phyloP scores from a whole-genome alignment of 2,113 vertebrate species.

The Dissostichus mawsoni region DNA sequence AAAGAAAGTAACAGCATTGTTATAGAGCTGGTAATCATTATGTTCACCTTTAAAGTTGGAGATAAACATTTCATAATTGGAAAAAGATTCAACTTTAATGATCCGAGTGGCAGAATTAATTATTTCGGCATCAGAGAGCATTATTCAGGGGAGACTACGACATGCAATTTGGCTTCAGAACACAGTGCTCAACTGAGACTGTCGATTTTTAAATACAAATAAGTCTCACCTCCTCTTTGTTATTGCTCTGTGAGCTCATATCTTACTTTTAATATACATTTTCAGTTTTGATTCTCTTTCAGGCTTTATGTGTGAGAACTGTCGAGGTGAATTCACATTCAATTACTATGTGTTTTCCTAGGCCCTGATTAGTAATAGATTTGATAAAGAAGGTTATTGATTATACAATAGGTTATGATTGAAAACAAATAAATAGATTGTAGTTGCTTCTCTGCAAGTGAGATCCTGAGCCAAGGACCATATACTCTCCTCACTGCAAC shows the following conservation, averaged over 20 bases:
- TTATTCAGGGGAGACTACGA: neutral
- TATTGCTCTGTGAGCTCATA: neutral
- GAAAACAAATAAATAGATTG: slow-evolving; percentile 9
- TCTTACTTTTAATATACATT: slow-evolving; percentile 1
- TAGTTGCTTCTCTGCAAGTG: slow-evolving; percentile 6
- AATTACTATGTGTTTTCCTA: neutral
- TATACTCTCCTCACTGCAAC: slow-evolving; percentile 33
- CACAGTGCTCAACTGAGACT: neutral
- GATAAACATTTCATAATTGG: neutral
- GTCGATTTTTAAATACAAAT: neutral
- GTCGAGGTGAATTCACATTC: neutral
- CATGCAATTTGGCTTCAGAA: neutral
- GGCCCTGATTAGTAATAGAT: slow-evolving; percentile 2
- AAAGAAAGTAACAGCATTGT: neutral
- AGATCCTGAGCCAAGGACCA: slow-evolving; percentile 18
- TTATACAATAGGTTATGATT: slow-evolving; percentile 1
- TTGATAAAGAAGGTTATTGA: slow-evolving; percentile 3
- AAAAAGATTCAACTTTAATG: neutral
- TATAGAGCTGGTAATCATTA: slow-evolving; percentile 9
- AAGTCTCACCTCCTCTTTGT: neutral
- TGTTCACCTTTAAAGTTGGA: slow-evolving; percentile 3
- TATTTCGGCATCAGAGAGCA: neutral
- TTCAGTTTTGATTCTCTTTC: slow-evolving; percentile 11
- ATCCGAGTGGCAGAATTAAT: neutral
- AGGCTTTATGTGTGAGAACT: too few species aligned